phyloP scores from a whole-genome alignment of 2,888 invertebrate genomes.

The Catocala fraxini region DNA sequence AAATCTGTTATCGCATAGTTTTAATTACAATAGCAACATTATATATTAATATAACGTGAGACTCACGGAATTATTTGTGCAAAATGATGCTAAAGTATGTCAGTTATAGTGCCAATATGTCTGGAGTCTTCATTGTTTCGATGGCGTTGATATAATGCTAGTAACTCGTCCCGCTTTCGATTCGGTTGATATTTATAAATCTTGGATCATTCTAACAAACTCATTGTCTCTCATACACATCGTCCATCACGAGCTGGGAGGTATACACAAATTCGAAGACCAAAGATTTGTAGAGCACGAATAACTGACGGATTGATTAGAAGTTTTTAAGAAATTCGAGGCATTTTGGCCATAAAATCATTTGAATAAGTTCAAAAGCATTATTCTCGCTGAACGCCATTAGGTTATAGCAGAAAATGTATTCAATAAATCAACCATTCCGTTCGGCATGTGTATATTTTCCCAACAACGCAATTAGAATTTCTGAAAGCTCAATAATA shows the following conservation, averaged over 20 bases:
- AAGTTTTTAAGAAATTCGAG: constrained; percentile 19
- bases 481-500: constrained; percentile 62
- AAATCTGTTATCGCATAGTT: constrained; percentile 67
- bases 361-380: constrained; percentile 11
- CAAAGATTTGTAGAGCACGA: constrained; percentile 27
- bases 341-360: constrained; percentile 21
- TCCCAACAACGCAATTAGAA: constrained; percentile 44
- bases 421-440: constrained; percentile 19
- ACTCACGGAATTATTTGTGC: constrained; percentile 38
- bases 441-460: constrained; percentile 38
- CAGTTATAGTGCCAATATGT: constrained; percentile 51
- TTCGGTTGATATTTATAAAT: constrained; percentile 20
- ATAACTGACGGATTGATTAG: constrained; percentile 39
- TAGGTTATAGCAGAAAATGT: constrained; percentile 22
- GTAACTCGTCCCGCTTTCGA: constrained; percentile 23
- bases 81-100: constrained; percentile 23
- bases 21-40: constrained; percentile 54
- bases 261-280: constrained; percentile 22
- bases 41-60: constrained; percentile 35
- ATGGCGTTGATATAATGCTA: constrained; percentile 34
- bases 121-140: constrained; percentile 31
- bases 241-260: constrained; percentile 7
- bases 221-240: constrained; percentile 3
- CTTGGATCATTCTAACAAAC: constrained; percentile 4
- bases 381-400: constrained; percentile 17